Conservation (phyloP, 2,888 invertebrate genomes). For the Aporophyla nigra region DNA sequence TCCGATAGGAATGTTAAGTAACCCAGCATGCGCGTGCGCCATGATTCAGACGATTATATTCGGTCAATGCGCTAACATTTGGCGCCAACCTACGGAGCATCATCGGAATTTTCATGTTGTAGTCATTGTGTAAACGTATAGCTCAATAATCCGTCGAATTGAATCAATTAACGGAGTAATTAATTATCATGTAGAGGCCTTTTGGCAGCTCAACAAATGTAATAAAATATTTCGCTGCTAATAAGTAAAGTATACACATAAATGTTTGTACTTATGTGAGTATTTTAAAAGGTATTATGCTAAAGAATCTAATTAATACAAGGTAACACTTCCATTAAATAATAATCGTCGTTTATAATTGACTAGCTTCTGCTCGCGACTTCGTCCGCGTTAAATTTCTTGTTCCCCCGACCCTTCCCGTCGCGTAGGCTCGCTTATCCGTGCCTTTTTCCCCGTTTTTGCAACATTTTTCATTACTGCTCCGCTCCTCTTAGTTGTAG, state of each 20-base stretch:
- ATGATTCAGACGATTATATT: constrained; percentile 84
- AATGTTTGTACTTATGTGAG: not conserved
- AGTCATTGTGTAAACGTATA: constrained; percentile 59
- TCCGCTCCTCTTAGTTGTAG: too few species aligned
- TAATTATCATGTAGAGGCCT: constrained; percentile 56
- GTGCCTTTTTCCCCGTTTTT: too few species aligned
- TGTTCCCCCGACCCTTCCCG: too few species aligned
- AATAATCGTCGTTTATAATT: constrained; percentile 16
- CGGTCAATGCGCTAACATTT: constrained; percentile 87
- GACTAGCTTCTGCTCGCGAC: too few species aligned
- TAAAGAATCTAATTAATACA: constrained; percentile 12
- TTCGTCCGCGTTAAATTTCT: too few species aligned
- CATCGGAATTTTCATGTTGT: constrained; percentile 63
- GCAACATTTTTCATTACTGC: too few species aligned
- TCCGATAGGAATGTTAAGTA: constrained; percentile 89
- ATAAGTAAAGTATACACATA: constrained; percentile 16
- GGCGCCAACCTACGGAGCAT: constrained; percentile 76
- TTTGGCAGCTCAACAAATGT: constrained; percentile 28
- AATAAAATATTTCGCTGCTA: constrained; percentile 35
- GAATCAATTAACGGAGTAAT: constrained; percentile 63
- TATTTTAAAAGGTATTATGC: not conserved
- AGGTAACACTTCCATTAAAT: constrained; percentile 13
- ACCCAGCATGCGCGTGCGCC: constrained; percentile 79
- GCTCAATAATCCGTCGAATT: constrained; percentile 65
- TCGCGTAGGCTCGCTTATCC: too few species aligned